A percentile compares a stretch with the other conserved stretches of the same genome.
These are phyloP conservation scores for Lasioglossum figueresi DNA, from an alignment of 2,888 invertebrate genomes.

Conservation along the genomic window DNA sequence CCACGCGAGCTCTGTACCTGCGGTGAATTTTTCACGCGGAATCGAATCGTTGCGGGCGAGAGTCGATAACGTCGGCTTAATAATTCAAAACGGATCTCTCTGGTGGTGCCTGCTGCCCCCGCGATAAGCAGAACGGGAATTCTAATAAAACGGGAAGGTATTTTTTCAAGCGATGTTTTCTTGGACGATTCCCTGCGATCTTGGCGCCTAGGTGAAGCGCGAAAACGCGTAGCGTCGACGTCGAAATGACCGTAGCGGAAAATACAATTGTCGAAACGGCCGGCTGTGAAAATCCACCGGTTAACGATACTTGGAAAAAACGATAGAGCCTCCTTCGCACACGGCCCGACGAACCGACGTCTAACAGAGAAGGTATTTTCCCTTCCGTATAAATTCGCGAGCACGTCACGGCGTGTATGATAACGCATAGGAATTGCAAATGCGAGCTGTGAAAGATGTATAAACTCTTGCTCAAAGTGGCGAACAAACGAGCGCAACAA, in stretches of 20 bases:
- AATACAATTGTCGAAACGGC: constrained; percentile 25
- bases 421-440: constrained; percentile 7
- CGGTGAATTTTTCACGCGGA: constrained; percentile 40
- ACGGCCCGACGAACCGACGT: neutral
- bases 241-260: constrained; percentile 15
- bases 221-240: constrained; percentile 40
- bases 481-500: constrained; percentile 10
- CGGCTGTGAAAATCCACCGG: constrained; percentile 43
- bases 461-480: neutral
- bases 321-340: constrained; percentile 21
- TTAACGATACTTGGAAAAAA: constrained; percentile 46
- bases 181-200: constrained; percentile 3
- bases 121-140: constrained; percentile 46
- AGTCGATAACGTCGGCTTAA: constrained; percentile 35
- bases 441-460: neutral
- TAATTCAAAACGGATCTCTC: constrained; percentile 41
- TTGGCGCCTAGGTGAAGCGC: neutral
- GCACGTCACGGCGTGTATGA: neutral
- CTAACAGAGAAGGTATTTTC: neutral
- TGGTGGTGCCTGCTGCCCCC: constrained; percentile 8
- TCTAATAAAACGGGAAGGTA: constrained; percentile 44
- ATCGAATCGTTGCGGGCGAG: constrained; percentile 17
- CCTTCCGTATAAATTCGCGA: neutral
- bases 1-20: neutral
- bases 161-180: constrained; percentile 32